A percentile compares a stretch with the other conserved stretches of the same genome.
phyloP scores from a whole-genome alignment of 2,888 invertebrate species.

The Drosophila koepferae region DNA sequence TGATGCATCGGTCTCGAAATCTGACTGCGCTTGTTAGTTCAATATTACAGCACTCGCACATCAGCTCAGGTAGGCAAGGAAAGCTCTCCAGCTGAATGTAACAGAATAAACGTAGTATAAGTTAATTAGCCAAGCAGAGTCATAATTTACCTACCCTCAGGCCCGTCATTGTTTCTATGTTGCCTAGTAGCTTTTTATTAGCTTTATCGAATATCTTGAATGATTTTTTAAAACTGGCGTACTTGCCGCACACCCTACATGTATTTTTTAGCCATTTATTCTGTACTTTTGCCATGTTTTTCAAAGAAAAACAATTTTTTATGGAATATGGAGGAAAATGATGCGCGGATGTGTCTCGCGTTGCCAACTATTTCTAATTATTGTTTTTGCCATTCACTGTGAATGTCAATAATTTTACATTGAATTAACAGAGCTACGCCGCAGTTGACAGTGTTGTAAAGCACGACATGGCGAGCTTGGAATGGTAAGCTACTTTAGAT shows the following conservation, averaged over 20 bases:
- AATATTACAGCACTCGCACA: conserved; percentile 66
- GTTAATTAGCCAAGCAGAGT: conserved; percentile 7
- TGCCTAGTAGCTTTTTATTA: conserved; percentile 55
- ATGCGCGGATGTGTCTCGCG: conserved; percentile 51
- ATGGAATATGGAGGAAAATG: conserved; percentile 35
- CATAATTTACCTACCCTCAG: conserved; percentile 43
- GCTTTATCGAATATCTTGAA: conserved; percentile 61
- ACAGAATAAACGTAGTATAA: neutral
- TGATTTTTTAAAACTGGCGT: conserved; percentile 69
- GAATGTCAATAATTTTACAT: conserved; percentile 13
- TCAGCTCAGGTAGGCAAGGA: conserved; percentile 59
- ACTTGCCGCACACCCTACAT: conserved; percentile 69
- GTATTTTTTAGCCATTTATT: conserved; percentile 68
- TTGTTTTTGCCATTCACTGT: conserved; percentile 47
- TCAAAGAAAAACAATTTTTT: conserved; percentile 33
- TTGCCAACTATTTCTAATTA: conserved; percentile 42
- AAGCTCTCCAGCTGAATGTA: conserved; percentile 53
- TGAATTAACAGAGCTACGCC: conserved; percentile 9
- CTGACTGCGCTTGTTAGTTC: conserved; percentile 56
- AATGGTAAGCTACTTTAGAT: conserved; percentile 52
- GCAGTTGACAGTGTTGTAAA: conserved; percentile 17
- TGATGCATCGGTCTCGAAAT: conserved; percentile 66
- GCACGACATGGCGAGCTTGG: conserved; percentile 64
- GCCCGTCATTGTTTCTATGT: conserved; percentile 65
- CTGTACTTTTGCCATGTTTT: conserved; percentile 58